Evolutionary conservation across 1,140 invertebrate species (phyloP), one percentile per base, ranked within the genome.

Genomic region (Pseudomyrmex flavicornis): DNA sequence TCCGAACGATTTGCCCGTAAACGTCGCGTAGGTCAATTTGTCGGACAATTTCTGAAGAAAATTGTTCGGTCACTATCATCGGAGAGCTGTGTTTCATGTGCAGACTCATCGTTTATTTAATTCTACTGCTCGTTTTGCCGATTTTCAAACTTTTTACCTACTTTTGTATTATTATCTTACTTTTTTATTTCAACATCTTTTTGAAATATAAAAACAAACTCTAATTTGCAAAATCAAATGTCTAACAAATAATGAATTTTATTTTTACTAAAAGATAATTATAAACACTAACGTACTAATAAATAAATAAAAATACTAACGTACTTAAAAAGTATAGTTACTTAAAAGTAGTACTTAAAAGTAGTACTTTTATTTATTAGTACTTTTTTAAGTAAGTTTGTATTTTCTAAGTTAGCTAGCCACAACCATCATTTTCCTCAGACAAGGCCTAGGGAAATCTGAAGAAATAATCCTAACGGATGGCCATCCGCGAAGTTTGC

Each of bases 401-500:
- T 20, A 65, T 50, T 56, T 54, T 10, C 80, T 44, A 13, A 54
- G 48, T 17, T n/a, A 56, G 63, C 75, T 56, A 63, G 54, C n/a
- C 59, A 68, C 13, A 52, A 35, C 35, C 35, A 15, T 50, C 46
- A 52, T 87, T 56, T 77, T 73, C 17, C 59, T 13, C 54, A 68
- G 74, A 79, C 50, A 76, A 54, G 13, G 79, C 72, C 72, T 66
- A 69, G 65, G 90, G 83, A 91, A 92, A 91, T 91, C 89, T 84
- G 77, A 88, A 91, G 90, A 93, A 94, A 93, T 93, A 93, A 94
- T 94, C 93, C 92, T 93, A 93, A 94, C 91, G 92, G 92, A 94
- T 94, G 91, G 91, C 92, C 91, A 88, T 85, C 89, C 92, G 88
- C 87, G 84, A 91, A 79, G 91, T 94, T 94, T 94, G 93, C 94